Evolutionary conservation across 2,113 vertebrate genomes (phyloP), one percentile per base, ranked within the genome.

Genomic region (Syngnathus scovelli): DNA sequence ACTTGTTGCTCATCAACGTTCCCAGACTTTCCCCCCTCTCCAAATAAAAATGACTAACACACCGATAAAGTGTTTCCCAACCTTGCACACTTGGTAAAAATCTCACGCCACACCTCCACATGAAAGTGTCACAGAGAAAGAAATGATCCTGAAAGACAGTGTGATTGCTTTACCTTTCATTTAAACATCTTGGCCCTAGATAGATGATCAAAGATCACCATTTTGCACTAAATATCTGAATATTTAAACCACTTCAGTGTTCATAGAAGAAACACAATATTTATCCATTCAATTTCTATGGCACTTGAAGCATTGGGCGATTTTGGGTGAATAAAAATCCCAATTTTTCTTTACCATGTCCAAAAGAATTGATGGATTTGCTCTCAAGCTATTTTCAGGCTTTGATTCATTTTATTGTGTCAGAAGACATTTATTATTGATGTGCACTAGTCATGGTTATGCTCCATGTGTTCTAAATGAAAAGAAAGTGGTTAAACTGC

Each of bases 1-100:
- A 58, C 55, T 58, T 58, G 55, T 58, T 58, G 55, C 55, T 58
- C 55, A 36, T 16, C 55, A 7, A 58, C 27, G 27, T 36, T 58
- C 27, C 55, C 27, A 58, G 55, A 58, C 55, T 27, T 6, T 18
- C 27, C 27, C 27, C 27, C 27, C 27, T 33, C 27, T 33, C 27
- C 6, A 2, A 16, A 36, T 36, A 58, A 58, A 58, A 16, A 33
- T 33, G 55, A 58, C 55, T 58, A 8, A 52, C 49, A 21, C 55
- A 58, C 27, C 15, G 55, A 58, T 58, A 41, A 6, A 58, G 55
- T 58, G 5, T 58, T 58, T 58, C 55, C 55, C 27, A 58, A 33
- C 27, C 27, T 58, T 36, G 55, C 55, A 58, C 13, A 33, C 15
- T 18, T 13, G 5, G 27, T 5, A 36, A 33, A 36, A 58, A n/a